Conservation (phyloP, 2,888 invertebrate genomes). For the Vandiemenella viatica region DNA sequence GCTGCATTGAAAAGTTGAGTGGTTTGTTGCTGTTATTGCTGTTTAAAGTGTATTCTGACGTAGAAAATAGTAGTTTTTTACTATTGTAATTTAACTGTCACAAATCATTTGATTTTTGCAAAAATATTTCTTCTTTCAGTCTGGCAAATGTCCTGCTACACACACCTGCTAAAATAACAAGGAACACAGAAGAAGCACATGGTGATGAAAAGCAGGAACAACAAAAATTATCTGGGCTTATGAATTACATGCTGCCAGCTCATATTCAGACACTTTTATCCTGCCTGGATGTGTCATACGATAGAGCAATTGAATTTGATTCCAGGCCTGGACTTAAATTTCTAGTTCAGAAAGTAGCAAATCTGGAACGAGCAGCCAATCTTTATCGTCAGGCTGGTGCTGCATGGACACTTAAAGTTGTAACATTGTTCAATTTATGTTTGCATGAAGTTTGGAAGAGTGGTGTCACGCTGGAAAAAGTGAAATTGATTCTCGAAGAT, state of each 20-base stretch:
- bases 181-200: slow-evolving; percentile 12
- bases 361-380: slow-evolving; percentile 72
- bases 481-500: slow-evolving; percentile 20
- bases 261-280: slow-evolving; percentile 57
- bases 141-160: slow-evolving; percentile 30
- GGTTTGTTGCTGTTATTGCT: too few species aligned
- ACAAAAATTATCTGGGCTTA: slow-evolving; percentile 23
- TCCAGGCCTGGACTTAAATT: slow-evolving; percentile 83
- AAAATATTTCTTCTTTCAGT: slow-evolving; percentile 23
- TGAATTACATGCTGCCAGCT: slow-evolving; percentile 33
- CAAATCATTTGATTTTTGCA: too few species aligned
- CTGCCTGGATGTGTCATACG: slow-evolving; percentile 68
- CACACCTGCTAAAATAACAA: slow-evolving; percentile 17
- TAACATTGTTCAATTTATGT: slow-evolving; percentile 73
- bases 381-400: slow-evolving; percentile 86
- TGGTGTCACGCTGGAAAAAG: slow-evolving; percentile 23
- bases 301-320: slow-evolving; percentile 74
- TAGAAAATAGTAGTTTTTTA: too few species aligned
- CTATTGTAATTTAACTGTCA: too few species aligned
- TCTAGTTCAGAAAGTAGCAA: slow-evolving; percentile 82
- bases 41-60: too few species aligned
- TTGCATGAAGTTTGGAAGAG: slow-evolving; percentile 43
- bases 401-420: slow-evolving; percentile 75
- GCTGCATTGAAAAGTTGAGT: too few species aligned
- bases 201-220: slow-evolving; percentile 19